A percentile compares a stretch with the other conserved stretches of the same genome.
phyloP scores from a whole-genome alignment of 2,888 invertebrate genomes.

The Calameuta idolon region DNA sequence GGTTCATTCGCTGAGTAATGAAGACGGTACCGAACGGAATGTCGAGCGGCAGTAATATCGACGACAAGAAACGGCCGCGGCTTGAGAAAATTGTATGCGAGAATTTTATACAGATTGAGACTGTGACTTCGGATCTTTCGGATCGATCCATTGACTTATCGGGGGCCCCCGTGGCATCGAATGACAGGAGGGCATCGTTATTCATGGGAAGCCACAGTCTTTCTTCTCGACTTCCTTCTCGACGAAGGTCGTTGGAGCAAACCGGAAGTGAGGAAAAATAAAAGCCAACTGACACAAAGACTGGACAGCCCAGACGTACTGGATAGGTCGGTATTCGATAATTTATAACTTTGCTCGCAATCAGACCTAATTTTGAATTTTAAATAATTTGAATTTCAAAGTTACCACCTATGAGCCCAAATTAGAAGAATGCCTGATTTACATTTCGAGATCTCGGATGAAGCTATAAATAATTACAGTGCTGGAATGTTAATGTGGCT shows the following conservation, averaged over 20 bases:
- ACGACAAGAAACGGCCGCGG: not conserved
- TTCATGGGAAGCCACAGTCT: not conserved
- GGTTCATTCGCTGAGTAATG: not conserved
- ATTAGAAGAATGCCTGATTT: slow-evolving; percentile 61
- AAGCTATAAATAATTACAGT: slow-evolving; percentile 63
- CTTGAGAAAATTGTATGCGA: not conserved
- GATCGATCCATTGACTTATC: not conserved
- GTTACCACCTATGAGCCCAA: slow-evolving; percentile 34
- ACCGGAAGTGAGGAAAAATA: not conserved
- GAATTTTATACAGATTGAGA: not conserved
- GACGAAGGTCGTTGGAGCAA: not conserved
- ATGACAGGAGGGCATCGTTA: not conserved
- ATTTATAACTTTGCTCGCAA: slow-evolving; percentile 22
- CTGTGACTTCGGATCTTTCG: not conserved
- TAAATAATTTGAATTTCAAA: not conserved
- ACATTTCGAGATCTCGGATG: slow-evolving; percentile 59
- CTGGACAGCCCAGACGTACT: not conserved
- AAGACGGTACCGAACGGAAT: slow-evolving; percentile 2
- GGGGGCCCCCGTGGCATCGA: not conserved
- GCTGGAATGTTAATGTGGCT: slow-evolving; percentile 61
- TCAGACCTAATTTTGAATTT: not conserved
- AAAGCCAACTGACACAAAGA: not conserved
- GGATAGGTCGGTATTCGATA: slow-evolving; percentile 17
- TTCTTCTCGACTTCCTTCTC: not conserved
- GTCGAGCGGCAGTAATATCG: not conserved